phyloP scores from a whole-genome alignment of 2,888 invertebrate species.

The Piscicola geometra region DNA sequence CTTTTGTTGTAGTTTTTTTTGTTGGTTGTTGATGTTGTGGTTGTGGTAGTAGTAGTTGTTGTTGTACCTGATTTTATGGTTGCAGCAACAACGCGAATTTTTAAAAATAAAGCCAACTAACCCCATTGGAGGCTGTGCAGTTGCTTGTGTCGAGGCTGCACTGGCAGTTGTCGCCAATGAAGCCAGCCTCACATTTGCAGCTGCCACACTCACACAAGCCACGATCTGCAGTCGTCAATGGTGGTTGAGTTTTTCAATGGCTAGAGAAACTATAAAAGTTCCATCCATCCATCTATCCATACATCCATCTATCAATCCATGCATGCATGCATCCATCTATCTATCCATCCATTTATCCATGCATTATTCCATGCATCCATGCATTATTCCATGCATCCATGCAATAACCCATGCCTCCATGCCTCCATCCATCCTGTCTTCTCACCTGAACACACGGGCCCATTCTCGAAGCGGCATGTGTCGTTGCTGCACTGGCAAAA shows the following conservation, averaged over 20 bases:
- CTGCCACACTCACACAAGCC: slow-evolving; percentile 27
- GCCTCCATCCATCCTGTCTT: too few relatives aligned
- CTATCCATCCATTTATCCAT: too few relatives aligned
- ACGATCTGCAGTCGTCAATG: neutral
- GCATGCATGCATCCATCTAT: too few relatives aligned
- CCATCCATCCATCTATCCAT: too few relatives aligned
- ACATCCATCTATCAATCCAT: too few relatives aligned
- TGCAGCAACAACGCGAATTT: too few relatives aligned
- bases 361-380: too few relatives aligned
- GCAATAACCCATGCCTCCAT: too few relatives aligned
- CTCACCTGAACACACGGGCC: slow-evolving; percentile 56
- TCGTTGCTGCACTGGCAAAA: slow-evolving; percentile 93
- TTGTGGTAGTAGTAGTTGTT: neutral
- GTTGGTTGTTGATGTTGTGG: neutral
- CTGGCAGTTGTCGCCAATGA: slow-evolving; percentile 3
- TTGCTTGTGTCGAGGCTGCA: neutral
- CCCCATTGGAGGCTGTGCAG: slow-evolving; percentile 24
- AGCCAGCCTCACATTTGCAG: slow-evolving; percentile 23
- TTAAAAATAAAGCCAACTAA: neutral
- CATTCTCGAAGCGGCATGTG: slow-evolving; percentile 66
- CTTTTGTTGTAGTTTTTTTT: neutral
- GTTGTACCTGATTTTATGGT: neutral
- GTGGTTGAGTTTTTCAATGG: neutral
- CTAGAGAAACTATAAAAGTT: neutral
- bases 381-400: neutral